Conservation (phyloP, 2,888 invertebrate species). For the Alcis repandata region DNA sequence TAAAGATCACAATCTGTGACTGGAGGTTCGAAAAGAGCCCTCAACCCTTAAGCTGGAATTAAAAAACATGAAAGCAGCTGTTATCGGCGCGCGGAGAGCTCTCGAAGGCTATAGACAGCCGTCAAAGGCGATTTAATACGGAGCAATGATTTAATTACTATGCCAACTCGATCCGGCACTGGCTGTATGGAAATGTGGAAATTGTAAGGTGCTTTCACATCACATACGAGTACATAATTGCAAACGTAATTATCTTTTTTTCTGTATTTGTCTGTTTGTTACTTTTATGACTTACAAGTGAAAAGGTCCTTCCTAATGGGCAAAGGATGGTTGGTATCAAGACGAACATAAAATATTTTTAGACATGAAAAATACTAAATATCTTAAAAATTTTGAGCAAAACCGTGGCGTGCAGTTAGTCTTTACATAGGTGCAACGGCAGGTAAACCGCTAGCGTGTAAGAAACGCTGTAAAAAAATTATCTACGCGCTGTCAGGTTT, state of each 20-base stretch:
- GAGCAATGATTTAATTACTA: conserved; percentile 79
- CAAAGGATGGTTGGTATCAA: no score
- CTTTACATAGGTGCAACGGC: no score
- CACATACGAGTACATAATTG: background rate
- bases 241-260: no score
- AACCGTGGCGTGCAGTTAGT: no score
- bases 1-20: conserved; percentile 33
- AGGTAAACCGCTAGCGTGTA: no score
- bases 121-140: conserved; percentile 75
- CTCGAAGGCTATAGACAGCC: conserved; percentile 71
- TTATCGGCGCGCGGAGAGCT: conserved; percentile 64
- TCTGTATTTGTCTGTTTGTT: no score
- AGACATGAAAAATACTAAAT: no score
- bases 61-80: conserved; percentile 67
- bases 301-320: no score
- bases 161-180: conserved; percentile 68
- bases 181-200: conserved; percentile 31
- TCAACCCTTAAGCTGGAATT: conserved; percentile 58
- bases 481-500: background rate
- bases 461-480: background rate
- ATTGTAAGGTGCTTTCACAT: conserved; percentile 31
- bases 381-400: no score
- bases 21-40: conserved; percentile 48
- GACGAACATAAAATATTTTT: no score
- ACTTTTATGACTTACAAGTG: no score